A percentile compares a stretch with the other conserved stretches of the same genome.
Conservation (phyloP, 2,797 vertebrate species). For the Eurystomus glaucurus region DNA sequence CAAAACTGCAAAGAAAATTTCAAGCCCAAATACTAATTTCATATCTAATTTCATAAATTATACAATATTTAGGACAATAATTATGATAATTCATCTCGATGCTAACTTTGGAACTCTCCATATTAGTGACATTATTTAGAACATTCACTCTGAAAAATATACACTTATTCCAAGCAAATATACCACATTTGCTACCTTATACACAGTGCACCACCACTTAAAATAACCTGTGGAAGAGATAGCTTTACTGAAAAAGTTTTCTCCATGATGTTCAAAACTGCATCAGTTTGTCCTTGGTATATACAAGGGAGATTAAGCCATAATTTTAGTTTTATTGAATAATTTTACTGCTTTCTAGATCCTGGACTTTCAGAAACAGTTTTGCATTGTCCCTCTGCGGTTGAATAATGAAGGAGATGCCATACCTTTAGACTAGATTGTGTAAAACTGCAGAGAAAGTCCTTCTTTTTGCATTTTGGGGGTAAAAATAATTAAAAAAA, state of each 20-base stretch:
- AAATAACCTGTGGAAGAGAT: neutral
- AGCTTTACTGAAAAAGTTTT: neutral
- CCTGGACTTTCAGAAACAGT: neutral
- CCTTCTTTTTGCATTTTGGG: neutral
- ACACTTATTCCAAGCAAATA: neutral
- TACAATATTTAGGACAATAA: neutral
- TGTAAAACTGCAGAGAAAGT: neutral
- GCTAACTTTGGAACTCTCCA: neutral
- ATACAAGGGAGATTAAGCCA: neutral
- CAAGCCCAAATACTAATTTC: slow-evolving; percentile 16
- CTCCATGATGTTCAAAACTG: neutral
- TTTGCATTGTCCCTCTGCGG: neutral
- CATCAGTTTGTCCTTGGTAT: neutral
- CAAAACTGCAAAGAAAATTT: neutral
- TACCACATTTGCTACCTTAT: neutral
- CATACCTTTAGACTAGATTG: neutral
- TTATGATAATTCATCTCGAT: neutral
- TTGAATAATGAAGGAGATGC: neutral
- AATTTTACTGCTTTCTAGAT: neutral
- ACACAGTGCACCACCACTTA: accelerated
- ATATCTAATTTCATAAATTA: neutral
- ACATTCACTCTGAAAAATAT: neutral
- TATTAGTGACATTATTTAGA: neutral
- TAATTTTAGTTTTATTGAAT: neutral
- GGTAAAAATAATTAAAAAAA: neutral